These are phyloP conservation scores for Odontomyia ornata DNA, from an alignment of 2,888 invertebrate species.

Conservation along the genomic window DNA sequence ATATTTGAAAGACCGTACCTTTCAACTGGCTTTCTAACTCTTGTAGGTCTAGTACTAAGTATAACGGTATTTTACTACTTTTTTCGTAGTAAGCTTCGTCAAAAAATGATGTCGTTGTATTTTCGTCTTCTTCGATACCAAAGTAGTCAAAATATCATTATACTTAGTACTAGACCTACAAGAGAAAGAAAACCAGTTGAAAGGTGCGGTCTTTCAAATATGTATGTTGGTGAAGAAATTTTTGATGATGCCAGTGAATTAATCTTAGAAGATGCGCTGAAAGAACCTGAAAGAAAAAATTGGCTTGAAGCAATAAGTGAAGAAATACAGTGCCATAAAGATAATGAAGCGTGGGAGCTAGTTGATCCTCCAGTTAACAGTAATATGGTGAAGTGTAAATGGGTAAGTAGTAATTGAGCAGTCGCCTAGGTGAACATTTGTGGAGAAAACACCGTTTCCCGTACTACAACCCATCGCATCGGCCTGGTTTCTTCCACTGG, in stretches of 20 bases:
- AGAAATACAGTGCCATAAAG: background rate
- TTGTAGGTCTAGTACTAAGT: background rate
- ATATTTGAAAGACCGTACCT: background rate
- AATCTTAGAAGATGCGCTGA: background rate
- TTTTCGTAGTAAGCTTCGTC: background rate
- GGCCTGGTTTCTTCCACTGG: background rate
- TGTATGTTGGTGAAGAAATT: too few species aligned
- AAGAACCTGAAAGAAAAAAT: background rate
- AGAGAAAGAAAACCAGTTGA: background rate
- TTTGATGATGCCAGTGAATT: too few species aligned
- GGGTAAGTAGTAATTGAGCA: too few species aligned
- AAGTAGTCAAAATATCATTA: background rate
- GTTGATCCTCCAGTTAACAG: background rate
- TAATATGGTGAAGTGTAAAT: background rate
- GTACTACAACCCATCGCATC: background rate
- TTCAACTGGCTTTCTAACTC: background rate
- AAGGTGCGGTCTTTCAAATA: background rate
- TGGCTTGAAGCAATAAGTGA: background rate
- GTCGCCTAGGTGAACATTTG: too few species aligned
- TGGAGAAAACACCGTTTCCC: too few species aligned
- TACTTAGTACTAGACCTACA: background rate
- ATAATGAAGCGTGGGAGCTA: background rate
- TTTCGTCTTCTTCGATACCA: background rate
- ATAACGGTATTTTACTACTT: background rate
- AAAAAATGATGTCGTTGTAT: background rate